Base-by-base conservation (phyloP, 35 echinoderm and acorn worm species). In the Diadema setosum region DNA sequence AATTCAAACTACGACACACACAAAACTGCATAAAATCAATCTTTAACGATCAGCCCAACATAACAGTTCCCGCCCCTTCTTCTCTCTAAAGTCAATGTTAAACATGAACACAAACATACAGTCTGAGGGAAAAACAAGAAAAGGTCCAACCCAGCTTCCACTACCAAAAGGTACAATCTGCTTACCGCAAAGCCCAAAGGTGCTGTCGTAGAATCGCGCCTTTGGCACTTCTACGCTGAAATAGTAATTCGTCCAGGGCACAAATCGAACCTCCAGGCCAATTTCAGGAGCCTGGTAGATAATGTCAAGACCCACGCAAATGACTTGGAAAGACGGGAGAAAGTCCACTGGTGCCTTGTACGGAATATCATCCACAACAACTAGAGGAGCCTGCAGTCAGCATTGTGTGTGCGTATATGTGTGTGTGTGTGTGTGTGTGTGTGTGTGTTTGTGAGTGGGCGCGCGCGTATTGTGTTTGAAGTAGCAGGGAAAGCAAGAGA, bases 171-270 rank as follows among this genome's bases (percentile, higher is more conserved):
- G 9, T 11, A 52, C 9, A 5, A 9, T 25, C 20, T 2, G 74
- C 89, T 78, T 42, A 91, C 89, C 89, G 45, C 89, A 91, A 23
- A 91, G 89, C 1, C 89, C 89, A 56, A 85, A 61, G 0, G 89
- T 91, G 82, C 73, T 45, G 29, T 83, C 73, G 14, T 83, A 46
- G 65, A 86, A 91, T 33, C 63, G 85, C 18, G 31, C 43, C 60
- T 44, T 34, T 46, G 89, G 89, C 4, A 91, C 82, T 16, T 86
- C 89, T 9, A 91, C 89, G 34, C 82, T 86, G 65, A 91, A 91
- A 37, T 85, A 91, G 36, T 91, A 67, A 11, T 85, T 65, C 37
- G 85, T 83, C 3, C 76, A 56, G 8, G 89, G 89, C 2, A 91
- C 43, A 56, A 86, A 91, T 48, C 89, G 55, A 33, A 91, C 89